Conservation (phyloP, 2,888 invertebrate species). For the Blomia tropicalis region DNA sequence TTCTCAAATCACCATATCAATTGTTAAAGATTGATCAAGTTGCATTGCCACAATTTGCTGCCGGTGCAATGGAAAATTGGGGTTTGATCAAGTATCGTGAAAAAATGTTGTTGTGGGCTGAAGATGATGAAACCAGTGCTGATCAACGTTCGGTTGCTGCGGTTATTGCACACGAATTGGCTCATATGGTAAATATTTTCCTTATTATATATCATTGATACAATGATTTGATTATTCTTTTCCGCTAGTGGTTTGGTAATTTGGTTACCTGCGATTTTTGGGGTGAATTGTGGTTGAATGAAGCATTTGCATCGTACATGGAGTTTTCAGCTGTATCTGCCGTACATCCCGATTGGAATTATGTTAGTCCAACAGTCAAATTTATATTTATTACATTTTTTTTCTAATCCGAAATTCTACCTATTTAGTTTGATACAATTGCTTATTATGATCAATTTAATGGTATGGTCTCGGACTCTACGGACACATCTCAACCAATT, state of each 20-base stretch:
- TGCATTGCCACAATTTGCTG: constrained; percentile 43
- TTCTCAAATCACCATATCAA: constrained; percentile 67
- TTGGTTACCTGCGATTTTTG: constrained; percentile 57
- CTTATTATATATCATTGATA: background rate
- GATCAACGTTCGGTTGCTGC: constrained; percentile 62
- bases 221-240: background rate
- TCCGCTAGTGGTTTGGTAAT: constrained; percentile 35
- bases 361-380: too few relatives aligned
- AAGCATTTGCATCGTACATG: constrained; percentile 79
- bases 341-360: constrained; percentile 14
- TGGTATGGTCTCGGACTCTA: constrained; percentile 7
- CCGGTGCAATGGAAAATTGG: constrained; percentile 87
- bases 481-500: constrained; percentile 12
- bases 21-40: constrained; percentile 64
- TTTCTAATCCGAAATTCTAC: background rate
- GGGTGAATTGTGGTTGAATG: constrained; percentile 72
- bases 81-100: constrained; percentile 80
- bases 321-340: constrained; percentile 43
- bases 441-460: background rate
- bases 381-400: background rate
- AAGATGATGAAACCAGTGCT: constrained; percentile 51
- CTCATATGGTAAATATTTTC: constrained; percentile 44
- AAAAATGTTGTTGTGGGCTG: constrained; percentile 53
- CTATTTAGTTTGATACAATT: constrained; percentile 2
- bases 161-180: constrained; percentile 78